Evolutionary conservation across 2,888 invertebrate genomes (phyloP).

Genomic region (Acleris cristana): DNA sequence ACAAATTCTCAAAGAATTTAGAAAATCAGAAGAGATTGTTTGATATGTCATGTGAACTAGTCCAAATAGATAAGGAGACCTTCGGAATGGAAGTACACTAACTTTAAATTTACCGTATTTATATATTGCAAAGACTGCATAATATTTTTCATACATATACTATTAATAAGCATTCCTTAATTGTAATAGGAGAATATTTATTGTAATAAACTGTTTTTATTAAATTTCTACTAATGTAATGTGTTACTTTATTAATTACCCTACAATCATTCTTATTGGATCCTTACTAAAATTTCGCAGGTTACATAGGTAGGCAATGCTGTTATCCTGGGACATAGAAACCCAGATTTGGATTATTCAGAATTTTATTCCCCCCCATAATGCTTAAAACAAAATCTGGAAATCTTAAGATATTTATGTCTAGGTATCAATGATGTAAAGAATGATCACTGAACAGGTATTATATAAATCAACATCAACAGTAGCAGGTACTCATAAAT

Average conservation of each 20-base stretch:
- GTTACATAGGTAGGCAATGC: no score
- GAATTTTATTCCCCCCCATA: no score
- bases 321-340: no score
- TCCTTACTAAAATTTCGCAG: no score
- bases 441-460: background rate
- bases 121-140: background rate
- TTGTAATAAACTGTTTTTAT: background rate
- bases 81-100: constrained; percentile 54
- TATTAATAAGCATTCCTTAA: constrained; percentile 1
- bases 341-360: no score
- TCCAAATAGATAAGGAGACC: constrained; percentile 62
- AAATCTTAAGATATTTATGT: no score
- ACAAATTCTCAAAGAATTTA: constrained; percentile 80
- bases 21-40: constrained; percentile 87
- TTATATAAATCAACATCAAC: constrained; percentile 2
- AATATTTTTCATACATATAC: background rate
- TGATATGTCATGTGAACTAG: constrained; percentile 85
- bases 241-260: background rate
- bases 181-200: background rate
- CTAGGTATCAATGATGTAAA: no score
- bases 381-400: no score
- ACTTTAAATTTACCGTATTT: background rate
- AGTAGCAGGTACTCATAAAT: constrained; percentile 8
- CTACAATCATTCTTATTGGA: background rate
- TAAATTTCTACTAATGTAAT: background rate